Conservation (phyloP, 1,140 invertebrate genomes). For the Pygmarrhopalites habei region DNA sequence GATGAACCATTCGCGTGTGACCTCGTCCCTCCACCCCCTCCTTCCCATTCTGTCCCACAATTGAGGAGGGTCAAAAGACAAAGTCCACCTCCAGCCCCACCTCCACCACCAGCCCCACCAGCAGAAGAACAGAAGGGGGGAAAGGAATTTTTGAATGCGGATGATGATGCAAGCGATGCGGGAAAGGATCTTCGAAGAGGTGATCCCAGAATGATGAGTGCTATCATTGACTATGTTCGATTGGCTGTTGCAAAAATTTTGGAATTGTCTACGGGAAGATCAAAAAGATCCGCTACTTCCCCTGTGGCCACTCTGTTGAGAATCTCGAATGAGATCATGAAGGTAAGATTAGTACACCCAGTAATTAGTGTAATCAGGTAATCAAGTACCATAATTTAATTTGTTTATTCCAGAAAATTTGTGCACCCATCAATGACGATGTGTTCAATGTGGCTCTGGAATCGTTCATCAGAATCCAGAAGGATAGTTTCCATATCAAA, state of each 20-base stretch:
- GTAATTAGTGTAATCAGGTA: neutral
- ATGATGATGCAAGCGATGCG: neutral
- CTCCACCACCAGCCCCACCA: too few species aligned
- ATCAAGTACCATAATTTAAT: neutral
- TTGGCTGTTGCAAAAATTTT: neutral
- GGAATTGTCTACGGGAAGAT: neutral
- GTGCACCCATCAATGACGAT: slow-evolving; percentile 10
- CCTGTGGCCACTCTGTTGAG: slow-evolving; percentile 14
- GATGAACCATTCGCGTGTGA: too few species aligned
- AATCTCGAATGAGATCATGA: slow-evolving; percentile 20
- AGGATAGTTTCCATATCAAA: slow-evolving; percentile 16
- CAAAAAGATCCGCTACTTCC: neutral
- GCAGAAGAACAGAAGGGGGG: too few species aligned
- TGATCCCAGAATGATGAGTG: neutral
- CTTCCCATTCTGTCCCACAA: too few species aligned
- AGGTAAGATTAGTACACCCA: slow-evolving; percentile 5
- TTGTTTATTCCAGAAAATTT: slow-evolving; percentile 20
- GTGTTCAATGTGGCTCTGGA: slow-evolving; percentile 23
- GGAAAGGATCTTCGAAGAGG: neutral
- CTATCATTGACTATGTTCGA: neutral
- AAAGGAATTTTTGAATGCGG: neutral
- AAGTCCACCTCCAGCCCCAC: too few species aligned
- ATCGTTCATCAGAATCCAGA: slow-evolving; percentile 24
- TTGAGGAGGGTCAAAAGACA: too few species aligned
- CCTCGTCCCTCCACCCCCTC: too few species aligned